A percentile compares a stretch with the other conserved stretches of the same genome.
These are phyloP conservation scores for Vicugna pacos DNA, from an alignment of 2,113 vertebrate species.

Conservation along the genomic window DNA sequence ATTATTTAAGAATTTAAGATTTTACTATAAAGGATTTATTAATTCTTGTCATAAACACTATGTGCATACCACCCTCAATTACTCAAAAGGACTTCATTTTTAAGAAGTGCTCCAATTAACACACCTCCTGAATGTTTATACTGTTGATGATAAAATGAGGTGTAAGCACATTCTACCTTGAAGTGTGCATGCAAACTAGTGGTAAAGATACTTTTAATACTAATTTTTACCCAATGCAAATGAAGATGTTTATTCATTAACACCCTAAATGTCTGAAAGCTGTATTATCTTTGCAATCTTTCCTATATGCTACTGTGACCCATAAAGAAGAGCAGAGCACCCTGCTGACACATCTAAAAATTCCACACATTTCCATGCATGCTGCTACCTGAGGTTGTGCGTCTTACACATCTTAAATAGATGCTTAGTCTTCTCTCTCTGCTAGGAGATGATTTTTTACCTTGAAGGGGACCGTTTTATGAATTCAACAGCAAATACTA, in stretches of 20 bases:
- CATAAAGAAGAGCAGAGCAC: neutral
- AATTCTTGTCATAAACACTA: neutral
- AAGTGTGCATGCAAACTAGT: neutral
- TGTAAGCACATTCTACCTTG: accelerated
- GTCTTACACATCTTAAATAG: conserved; percentile 64
- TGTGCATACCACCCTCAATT: neutral
- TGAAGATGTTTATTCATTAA: neutral
- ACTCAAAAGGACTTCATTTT: neutral
- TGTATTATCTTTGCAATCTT: neutral
- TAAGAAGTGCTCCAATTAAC: neutral
- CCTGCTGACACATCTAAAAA: conserved; percentile 32
- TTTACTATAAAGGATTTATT: neutral
- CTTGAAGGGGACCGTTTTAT: conserved; percentile 55
- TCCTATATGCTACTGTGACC: neutral
- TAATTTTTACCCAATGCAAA: neutral
- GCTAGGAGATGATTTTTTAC: conserved; percentile 52
- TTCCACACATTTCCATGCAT: conserved; percentile 62
- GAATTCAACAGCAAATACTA: conserved; percentile 71
- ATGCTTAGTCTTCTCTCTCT: conserved; percentile 65
- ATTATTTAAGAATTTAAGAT: neutral
- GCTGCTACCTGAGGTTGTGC: neutral
- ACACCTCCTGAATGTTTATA: neutral
- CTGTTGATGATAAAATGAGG: neutral
- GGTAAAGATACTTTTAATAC: neutral
- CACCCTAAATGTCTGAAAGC: neutral